These are phyloP conservation scores for Hyalella azteca DNA, from an alignment of 2,888 invertebrate species.

Conservation along the genomic window DNA sequence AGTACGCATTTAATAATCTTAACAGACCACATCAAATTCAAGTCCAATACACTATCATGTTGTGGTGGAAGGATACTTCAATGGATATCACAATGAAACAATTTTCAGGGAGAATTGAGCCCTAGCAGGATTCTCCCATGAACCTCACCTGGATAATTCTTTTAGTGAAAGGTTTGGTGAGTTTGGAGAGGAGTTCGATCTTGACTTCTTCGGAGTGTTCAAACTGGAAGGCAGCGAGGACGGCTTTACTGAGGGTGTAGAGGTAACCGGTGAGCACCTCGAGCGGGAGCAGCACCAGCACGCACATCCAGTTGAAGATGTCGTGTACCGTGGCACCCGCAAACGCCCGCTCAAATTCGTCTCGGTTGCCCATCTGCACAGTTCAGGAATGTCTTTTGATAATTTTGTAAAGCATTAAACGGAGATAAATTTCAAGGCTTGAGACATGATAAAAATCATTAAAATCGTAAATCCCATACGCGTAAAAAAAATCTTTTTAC, in stretches of 20 bases:
- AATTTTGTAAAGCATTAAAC: background rate
- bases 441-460: too few species aligned
- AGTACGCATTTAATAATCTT: too few species aligned
- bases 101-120: background rate
- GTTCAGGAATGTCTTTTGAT: background rate
- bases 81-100: too few species aligned
- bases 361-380: constrained; percentile 61
- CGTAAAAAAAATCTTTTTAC: too few species aligned
- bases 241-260: constrained; percentile 62
- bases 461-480: too few species aligned
- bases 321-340: constrained; percentile 69
- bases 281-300: constrained; percentile 66
- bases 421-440: too few species aligned
- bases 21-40: background rate
- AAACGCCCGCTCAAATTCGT: constrained; percentile 67
- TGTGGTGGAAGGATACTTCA: too few species aligned
- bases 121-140: background rate
- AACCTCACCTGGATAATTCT: constrained; percentile 62
- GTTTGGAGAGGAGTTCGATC: constrained; percentile 61
- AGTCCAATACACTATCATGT: too few species aligned
- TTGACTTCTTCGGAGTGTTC: constrained; percentile 60
- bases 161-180: constrained; percentile 65
- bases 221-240: constrained; percentile 61
- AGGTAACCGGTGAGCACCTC: constrained; percentile 64
- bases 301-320: constrained; percentile 68